A percentile compares a stretch with the other conserved stretches of the same genome.
These are phyloP conservation scores for Peromyscus nudipes DNA, from an alignment of 2,797 vertebrate species.

Conservation along the genomic window DNA sequence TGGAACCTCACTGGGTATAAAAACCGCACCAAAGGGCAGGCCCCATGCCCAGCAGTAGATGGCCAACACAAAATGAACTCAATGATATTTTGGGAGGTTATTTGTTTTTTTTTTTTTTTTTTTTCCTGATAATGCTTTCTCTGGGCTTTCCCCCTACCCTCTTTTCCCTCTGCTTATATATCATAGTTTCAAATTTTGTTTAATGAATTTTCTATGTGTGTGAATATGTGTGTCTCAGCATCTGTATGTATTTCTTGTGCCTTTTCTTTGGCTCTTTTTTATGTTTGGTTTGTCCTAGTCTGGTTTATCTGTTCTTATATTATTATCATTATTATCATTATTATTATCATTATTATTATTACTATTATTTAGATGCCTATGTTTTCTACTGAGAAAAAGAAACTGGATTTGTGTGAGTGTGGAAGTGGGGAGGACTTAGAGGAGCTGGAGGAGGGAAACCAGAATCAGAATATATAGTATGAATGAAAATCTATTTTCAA, in stretches of 20 bases:
- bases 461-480: neutral
- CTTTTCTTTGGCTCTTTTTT: neutral
- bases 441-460: neutral
- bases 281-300: neutral
- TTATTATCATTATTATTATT: neutral
- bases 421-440: neutral
- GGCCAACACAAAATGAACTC: neutral
- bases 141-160: neutral
- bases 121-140: neutral
- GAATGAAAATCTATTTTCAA: neutral
- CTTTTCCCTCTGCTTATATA: neutral
- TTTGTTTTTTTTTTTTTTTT: neutral
- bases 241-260: neutral
- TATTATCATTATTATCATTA: neutral
- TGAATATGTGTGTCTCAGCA: neutral
- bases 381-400: neutral
- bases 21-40: neutral
- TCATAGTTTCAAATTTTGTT: neutral
- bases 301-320: neutral
- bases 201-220: neutral
- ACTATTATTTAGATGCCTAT: neutral
- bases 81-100: neutral
- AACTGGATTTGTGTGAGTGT: neutral
- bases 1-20: neutral
- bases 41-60: neutral